Evolutionary conservation across 2,797 vertebrate species (phyloP), one percentile per base, ranked within the genome.

Genomic region (Acestrorhynchus altus): DNA sequence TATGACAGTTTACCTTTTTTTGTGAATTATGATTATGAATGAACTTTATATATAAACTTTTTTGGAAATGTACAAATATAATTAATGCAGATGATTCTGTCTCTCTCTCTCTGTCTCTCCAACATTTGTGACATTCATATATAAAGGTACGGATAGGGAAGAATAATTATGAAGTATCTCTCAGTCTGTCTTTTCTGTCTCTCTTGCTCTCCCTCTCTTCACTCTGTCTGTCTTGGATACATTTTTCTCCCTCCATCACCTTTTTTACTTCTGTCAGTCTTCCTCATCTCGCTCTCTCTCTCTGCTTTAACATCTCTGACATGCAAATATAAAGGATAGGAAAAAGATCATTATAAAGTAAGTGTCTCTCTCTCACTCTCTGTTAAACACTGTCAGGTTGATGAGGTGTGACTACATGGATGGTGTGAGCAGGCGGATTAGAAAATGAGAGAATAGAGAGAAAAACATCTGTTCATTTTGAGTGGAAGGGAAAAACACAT

Each of bases 361-460:
- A 35, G 31, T 35, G 2, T n/a, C 22, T 8, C 46, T 61, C 39
- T 77, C 24, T 59, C 40, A 77, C n/a, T 69, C 44, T 73, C 63
- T 83, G 31, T 73, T 56, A 66, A 73, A 57, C 79, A 52, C 60
- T 72, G 46, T 68, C 77, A 75, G 74, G 60, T 82, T 83, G 79
- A 83, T 83, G 81, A 79, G 78, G 79, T 85, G 81, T 59, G 66
- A 77, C 51, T 56, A 65, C 72, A 74, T 57, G 72, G 78, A 83
- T 77, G 78, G 65, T 71, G 76, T 81, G 79, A 83, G 83, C 56
- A 56, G 75, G n/a, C 66, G 76, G 75, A 60, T 77, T 76, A 72
- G 80, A 80, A 81, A 77, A 77, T 64, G 76, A 74, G 71, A 73
- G 75, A 69, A 72, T 46, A 52, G 70, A 70, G 76, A 20, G 61